A percentile compares a stretch with the other conserved stretches of the same genome.
These are phyloP conservation scores for Netelia inedita DNA, from an alignment of 2,888 invertebrate genomes.

Conservation along the genomic window DNA sequence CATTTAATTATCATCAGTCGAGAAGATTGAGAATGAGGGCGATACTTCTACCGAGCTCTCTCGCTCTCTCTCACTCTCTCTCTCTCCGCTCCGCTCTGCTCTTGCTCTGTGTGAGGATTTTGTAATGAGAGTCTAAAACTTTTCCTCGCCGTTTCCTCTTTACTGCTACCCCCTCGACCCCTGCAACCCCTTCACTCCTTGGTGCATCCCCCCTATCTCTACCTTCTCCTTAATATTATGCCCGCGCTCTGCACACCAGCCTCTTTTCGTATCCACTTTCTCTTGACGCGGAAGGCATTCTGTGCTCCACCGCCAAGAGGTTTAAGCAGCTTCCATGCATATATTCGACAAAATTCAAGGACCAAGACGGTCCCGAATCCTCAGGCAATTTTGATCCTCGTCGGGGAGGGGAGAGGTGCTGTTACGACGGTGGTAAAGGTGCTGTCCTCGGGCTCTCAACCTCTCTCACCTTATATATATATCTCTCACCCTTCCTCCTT, in stretches of 20 bases:
- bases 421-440: neutral
- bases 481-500: neutral
- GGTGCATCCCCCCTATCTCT: neutral
- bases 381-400: conserved; percentile 36
- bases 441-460: neutral
- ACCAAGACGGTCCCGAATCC: neutral
- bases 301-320: neutral
- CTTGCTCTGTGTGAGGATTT: conserved; percentile 3
- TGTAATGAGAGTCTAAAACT: conserved; percentile 14
- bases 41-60: neutral
- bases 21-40: neutral
- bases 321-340: neutral
- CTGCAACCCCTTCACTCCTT: neutral
- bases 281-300: conserved; percentile 13
- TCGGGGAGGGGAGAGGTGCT: conserved; percentile 10
- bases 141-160: neutral
- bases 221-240: neutral
- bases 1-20: neutral
- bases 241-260: neutral
- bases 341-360: conserved; percentile 24
- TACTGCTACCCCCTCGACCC: neutral
- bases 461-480: neutral
- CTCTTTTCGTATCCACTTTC: neutral
- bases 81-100: no score
- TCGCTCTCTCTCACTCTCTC: no score